phyloP scores from a whole-genome alignment of 2,888 invertebrate genomes.

The Onchidella celtica region DNA sequence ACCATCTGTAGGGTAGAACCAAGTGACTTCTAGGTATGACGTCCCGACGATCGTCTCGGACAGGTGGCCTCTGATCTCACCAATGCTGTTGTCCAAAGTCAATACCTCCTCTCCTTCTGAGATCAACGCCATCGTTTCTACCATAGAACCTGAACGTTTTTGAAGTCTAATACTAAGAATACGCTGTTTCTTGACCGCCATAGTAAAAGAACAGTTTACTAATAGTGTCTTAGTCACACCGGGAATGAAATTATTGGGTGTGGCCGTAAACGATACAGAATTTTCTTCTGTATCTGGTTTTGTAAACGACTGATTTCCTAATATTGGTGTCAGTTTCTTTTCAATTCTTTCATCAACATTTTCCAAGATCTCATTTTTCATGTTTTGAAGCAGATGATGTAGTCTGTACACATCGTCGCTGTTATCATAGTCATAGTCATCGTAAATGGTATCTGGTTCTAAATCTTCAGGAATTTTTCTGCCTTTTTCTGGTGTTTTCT shows the following conservation, averaged over 20 bases:
- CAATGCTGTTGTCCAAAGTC: background rate
- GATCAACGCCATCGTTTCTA: background rate
- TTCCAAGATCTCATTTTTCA: background rate
- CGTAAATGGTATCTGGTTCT: background rate
- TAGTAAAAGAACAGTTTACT: background rate
- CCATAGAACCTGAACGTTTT: background rate
- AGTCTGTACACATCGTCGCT: background rate
- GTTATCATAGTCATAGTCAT: background rate
- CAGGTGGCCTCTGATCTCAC: background rate
- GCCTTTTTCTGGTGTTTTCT: background rate
- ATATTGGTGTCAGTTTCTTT: background rate
- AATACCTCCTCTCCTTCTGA: background rate
- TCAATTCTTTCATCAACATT: background rate
- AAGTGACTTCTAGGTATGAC: background rate
- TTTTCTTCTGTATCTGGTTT: background rate
- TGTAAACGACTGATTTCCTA: background rate
- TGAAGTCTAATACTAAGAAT: background rate
- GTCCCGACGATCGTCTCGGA: background rate
- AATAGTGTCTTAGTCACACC: background rate
- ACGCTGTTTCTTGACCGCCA: background rate
- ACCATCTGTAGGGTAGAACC: background rate
- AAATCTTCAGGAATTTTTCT: background rate
- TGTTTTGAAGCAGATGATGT: background rate
- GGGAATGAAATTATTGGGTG: background rate
- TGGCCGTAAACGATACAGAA: background rate